phyloP scores from a whole-genome alignment of 2,888 invertebrate genomes.

The Aphodius sticticus region DNA sequence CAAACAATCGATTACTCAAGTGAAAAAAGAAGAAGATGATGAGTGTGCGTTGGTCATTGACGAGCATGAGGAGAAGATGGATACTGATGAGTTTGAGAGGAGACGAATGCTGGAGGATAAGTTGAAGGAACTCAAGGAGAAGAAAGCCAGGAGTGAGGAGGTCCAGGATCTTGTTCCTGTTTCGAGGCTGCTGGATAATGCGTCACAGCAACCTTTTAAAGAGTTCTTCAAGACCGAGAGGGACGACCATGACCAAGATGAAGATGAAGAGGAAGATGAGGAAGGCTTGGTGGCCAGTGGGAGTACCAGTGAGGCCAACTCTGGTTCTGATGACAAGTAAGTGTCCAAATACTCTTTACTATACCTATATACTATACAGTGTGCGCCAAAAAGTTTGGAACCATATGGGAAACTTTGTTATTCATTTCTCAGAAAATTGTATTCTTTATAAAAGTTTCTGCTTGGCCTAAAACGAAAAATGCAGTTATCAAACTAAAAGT shows the following conservation, averaged over 20 bases:
- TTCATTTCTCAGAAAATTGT: too few species aligned
- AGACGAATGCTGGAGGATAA: slow-evolving; percentile 51
- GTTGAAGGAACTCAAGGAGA: slow-evolving; percentile 45
- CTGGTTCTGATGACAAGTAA: slow-evolving; percentile 83
- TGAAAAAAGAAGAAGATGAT: slow-evolving; percentile 72
- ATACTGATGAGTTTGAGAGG: slow-evolving; percentile 42
- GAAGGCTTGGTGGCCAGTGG: slow-evolving; percentile 83
- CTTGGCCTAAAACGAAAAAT: too few species aligned
- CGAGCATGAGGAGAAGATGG: slow-evolving; percentile 63
- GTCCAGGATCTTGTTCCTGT: slow-evolving; percentile 80
- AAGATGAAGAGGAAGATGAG: slow-evolving; percentile 72
- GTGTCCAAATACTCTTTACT: slow-evolving; percentile 42
- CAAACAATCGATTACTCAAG: slow-evolving; percentile 45
- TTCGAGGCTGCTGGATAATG: slow-evolving; percentile 78
- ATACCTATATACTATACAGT: too few species aligned
- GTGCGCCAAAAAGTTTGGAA: too few species aligned
- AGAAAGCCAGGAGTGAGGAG: slow-evolving; percentile 55
- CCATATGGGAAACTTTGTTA: too few species aligned
- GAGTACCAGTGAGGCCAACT: slow-evolving; percentile 82
- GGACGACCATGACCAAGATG: slow-evolving; percentile 60
- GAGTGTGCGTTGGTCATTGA: slow-evolving; percentile 72
- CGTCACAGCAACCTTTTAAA: slow-evolving; percentile 70
- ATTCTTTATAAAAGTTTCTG: too few species aligned
- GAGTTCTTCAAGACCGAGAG: slow-evolving; percentile 67
- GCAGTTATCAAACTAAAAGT: too few species aligned